Evolutionary conservation across 2,888 invertebrate genomes (phyloP).

Genomic region (Pemphredon lugubris): DNA sequence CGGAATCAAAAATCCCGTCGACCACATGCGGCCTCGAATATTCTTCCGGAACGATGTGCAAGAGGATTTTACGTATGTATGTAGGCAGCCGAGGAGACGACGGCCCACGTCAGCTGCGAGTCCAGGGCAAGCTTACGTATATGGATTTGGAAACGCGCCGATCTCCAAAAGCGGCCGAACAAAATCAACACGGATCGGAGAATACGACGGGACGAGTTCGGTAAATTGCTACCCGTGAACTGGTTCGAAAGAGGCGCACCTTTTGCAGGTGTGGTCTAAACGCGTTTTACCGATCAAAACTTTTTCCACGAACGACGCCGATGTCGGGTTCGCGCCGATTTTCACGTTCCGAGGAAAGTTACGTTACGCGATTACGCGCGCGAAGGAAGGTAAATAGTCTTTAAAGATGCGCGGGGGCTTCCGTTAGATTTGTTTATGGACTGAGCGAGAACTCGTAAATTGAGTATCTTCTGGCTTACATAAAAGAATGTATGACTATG

Average conservation of each 20-base stretch:
- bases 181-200: conserved; percentile 47
- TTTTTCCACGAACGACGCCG: conserved; percentile 16
- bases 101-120: conserved; percentile 23
- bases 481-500: no score
- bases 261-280: conserved; percentile 50
- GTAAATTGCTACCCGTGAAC: conserved; percentile 54
- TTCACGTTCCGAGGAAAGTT: not conserved
- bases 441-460: no score
- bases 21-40: conserved; percentile 18
- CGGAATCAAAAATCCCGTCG: conserved; percentile 11
- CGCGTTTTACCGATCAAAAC: not conserved
- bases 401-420: no score
- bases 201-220: conserved; percentile 35
- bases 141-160: conserved; percentile 62
- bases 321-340: not conserved
- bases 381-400: no score
- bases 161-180: conserved; percentile 65
- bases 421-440: no score
- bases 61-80: conserved; percentile 6
- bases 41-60: conserved; percentile 36
- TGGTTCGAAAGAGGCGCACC: conserved; percentile 54
- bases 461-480: no score
- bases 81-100: conserved; percentile 17
- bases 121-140: conserved; percentile 54
- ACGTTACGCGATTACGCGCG: no score